phyloP scores from a whole-genome alignment of 2,888 invertebrate species.

The Macropis europaea region DNA sequence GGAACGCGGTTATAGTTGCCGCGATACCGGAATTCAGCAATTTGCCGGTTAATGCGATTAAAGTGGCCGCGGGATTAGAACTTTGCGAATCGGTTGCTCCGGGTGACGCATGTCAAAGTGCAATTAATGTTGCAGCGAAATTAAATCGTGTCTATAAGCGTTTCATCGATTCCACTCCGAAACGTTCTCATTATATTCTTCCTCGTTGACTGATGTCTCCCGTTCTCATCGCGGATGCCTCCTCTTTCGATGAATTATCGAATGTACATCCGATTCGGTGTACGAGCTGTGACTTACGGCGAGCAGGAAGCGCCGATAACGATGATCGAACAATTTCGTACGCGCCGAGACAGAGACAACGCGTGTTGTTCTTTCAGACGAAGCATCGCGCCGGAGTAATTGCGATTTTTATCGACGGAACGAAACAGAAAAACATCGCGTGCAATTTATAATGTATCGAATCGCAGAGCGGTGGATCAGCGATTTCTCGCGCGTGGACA shows the following conservation, averaged over 20 bases:
- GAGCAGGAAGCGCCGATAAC: constrained; percentile 33
- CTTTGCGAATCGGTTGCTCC: constrained; percentile 31
- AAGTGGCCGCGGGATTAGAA: constrained; percentile 41
- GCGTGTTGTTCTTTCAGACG: constrained; percentile 35
- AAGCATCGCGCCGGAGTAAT: constrained; percentile 36
- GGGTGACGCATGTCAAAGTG: constrained; percentile 18
- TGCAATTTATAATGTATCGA: constrained; percentile 58
- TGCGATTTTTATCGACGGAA: constrained; percentile 50
- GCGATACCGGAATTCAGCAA: constrained; percentile 34
- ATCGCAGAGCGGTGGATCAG: constrained; percentile 29
- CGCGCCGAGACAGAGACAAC: not conserved
- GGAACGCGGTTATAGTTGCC: constrained; percentile 28
- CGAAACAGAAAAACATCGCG: constrained; percentile 47
- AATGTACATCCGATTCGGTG: constrained; percentile 15
- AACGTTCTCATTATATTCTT: too few relatives aligned
- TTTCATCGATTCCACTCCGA: constrained; percentile 2
- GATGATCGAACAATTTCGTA: constrained; percentile 43
- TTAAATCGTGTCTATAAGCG: constrained; percentile 8
- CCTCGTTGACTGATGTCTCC: not conserved
- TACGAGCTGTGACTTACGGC: constrained; percentile 18
- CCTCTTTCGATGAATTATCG: not conserved
- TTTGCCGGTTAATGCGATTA: constrained; percentile 37
- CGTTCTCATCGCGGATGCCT: too few relatives aligned
- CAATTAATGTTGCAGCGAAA: constrained; percentile 10
- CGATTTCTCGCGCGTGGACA: constrained; percentile 32